Percentiles rank a stretch among this genome's conserved stretches.
Evolutionary conservation across 2,888 invertebrate species (phyloP).

Genomic region (Andrena minutula): DNA sequence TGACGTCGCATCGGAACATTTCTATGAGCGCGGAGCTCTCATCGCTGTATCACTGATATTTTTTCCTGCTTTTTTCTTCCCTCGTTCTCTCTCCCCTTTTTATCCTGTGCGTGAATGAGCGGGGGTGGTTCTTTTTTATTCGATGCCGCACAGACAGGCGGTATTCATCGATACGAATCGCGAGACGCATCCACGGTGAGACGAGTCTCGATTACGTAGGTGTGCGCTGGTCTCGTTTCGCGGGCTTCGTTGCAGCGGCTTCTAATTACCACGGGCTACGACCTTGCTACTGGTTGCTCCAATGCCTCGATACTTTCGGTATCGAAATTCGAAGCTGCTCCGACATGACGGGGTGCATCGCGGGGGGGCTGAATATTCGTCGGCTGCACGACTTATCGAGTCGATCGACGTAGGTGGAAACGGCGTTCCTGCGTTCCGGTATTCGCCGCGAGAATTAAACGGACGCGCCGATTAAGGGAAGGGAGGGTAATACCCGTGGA

Average conservation of each 20-base stretch:
- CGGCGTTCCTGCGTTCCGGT: constrained; percentile 8
- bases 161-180: constrained; percentile 36
- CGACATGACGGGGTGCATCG: not conserved
- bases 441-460: constrained; percentile 21
- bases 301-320: constrained; percentile 20
- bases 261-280: constrained; percentile 52
- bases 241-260: not conserved
- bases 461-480: not conserved
- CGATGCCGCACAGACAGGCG: not conserved
- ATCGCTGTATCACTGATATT: constrained; percentile 6
- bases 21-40: constrained; percentile 8
- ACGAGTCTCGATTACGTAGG: constrained; percentile 31
- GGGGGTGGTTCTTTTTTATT: constrained; percentile 6
- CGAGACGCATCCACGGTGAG: constrained; percentile 18
- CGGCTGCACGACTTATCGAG: not conserved
- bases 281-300: constrained; percentile 1
- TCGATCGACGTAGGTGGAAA: not conserved
- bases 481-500: not conserved
- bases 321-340: constrained; percentile 48
- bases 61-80: not conserved
- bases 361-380: not conserved
- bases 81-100: not conserved
- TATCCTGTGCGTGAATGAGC: not conserved
- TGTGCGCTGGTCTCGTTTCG: constrained; percentile 11
- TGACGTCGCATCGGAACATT: constrained; percentile 28